phyloP scores from a whole-genome alignment of 2,888 invertebrate species.

The Epiblema foenella region DNA sequence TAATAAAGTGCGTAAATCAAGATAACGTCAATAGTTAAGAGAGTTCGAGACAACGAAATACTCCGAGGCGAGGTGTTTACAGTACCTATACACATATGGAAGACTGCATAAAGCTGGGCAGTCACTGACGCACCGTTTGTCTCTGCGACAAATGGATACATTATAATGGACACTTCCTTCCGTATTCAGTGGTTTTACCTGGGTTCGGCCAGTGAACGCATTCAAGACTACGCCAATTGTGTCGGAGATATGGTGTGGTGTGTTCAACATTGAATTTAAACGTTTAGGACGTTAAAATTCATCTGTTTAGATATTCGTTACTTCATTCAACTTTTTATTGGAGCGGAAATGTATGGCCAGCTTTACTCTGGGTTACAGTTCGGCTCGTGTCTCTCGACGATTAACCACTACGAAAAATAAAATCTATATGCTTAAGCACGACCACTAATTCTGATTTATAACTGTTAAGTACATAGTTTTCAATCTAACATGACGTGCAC shows the following conservation, averaged over 20 bases:
- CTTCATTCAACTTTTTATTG: no score
- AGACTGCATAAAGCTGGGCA: conserved; percentile 55
- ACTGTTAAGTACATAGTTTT: conserved; percentile 2
- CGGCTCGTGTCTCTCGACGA: conserved; percentile 22
- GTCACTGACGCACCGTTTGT: no score
- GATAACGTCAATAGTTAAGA: conserved; percentile 80
- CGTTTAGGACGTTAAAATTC: no score
- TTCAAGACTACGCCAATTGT: no score
- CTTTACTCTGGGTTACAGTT: conserved; percentile 59
- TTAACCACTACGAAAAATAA: conserved; percentile 23
- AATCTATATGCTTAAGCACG: conserved; percentile 6
- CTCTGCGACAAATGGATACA: no score
- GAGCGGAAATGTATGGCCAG: no score
- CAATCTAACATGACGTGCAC: background rate
- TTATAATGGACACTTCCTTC: no score
- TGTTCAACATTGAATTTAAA: no score
- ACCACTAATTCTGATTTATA: conserved; percentile 17
- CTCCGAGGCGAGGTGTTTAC: conserved; percentile 64
- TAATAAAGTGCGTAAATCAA: conserved; percentile 81
- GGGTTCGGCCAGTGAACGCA: no score
- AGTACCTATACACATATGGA: conserved; percentile 61
- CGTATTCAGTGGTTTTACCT: no score
- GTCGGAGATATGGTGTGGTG: no score
- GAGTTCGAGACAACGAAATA: conserved; percentile 73
- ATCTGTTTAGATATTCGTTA: no score